Conservation (phyloP, 2,888 invertebrate species). For the Deilephila elpenor region DNA sequence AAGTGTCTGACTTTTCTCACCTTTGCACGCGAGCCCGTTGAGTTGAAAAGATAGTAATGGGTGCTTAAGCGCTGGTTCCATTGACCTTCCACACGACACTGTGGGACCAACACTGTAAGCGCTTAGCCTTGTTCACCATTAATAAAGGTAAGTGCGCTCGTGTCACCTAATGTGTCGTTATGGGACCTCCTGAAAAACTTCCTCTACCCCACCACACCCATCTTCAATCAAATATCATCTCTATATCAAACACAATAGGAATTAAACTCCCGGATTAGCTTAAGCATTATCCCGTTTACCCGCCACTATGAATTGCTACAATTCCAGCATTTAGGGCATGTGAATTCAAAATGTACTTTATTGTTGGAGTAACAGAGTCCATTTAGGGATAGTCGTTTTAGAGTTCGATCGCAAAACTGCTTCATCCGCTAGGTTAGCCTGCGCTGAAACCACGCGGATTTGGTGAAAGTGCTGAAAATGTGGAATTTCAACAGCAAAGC, state of each 20-base stretch:
- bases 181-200: slow-evolving; percentile 78
- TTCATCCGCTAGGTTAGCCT: slow-evolving; percentile 51
- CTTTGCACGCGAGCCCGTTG: slow-evolving; percentile 32
- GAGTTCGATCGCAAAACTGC: slow-evolving; percentile 62
- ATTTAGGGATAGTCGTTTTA: slow-evolving; percentile 41
- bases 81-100: slow-evolving; percentile 62
- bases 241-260: slow-evolving; percentile 46
- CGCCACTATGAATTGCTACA: slow-evolving; percentile 65
- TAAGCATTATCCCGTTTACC: slow-evolving; percentile 61
- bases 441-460: slow-evolving; percentile 58
- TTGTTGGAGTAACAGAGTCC: slow-evolving; percentile 42
- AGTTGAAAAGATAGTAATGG: slow-evolving; percentile 55
- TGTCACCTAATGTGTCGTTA: slow-evolving; percentile 81
- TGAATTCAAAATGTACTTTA: slow-evolving; percentile 59
- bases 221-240: slow-evolving; percentile 48
- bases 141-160: slow-evolving; percentile 79
- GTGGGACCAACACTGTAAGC: slow-evolving; percentile 57
- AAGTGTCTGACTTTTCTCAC: slow-evolving; percentile 41
- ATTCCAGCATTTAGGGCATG: slow-evolving; percentile 56
- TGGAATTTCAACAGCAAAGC: slow-evolving; percentile 47
- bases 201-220: slow-evolving; percentile 60
- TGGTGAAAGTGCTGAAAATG: slow-evolving; percentile 62
- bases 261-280: slow-evolving; percentile 45
- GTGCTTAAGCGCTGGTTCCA: slow-evolving; percentile 57
- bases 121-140: slow-evolving; percentile 77